Base-by-base conservation (phyloP, 2,888 invertebrate genomes). In the Bellardia pandia region DNA sequence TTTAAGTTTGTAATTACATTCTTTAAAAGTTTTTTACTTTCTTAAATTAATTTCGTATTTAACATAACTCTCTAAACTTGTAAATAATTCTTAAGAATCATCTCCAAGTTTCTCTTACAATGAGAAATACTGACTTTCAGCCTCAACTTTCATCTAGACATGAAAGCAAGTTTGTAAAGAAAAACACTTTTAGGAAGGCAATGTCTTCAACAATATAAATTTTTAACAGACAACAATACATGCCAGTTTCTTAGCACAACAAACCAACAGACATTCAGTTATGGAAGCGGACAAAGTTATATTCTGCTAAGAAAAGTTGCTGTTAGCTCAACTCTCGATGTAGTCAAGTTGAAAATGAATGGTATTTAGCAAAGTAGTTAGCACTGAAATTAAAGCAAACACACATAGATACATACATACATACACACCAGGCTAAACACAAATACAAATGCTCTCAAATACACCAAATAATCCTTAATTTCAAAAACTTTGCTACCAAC, bases 291-390 rank as follows among this genome's bases (percentile, higher is more conserved):
- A 60, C 51, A 68, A 82, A 86, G 51, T 86, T 86, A 33, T 45
- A 11, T 30, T 64, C 66, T 23, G n/a, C 37, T 58, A n/a, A 11
- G 58, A 82, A 72, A 82, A 82, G 13, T 78, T 14, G 48, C n/a
- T 74, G 62, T 37, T 42, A 76, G 40, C 48, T 51, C 6, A 72
- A 56, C 37, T 80, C 64, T 53, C 14, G 42, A 72, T 75, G 77
- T 72, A 84, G 62, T 74, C 80, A 85, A 81, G 80, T 71, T 64
- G 77, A 85, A 87, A 87, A 84, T 87, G 37, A 77, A 87, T n/a
- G 80, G 80, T 86, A 86, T 86, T 88, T 86, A 88, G 85, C 86
- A 88, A 79, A 87, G 72, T 85, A 86, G 85, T 88, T 88, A 88
- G 88, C 88, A 88, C 68, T 72, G 77, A 80, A 86, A 85, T 85